These are phyloP conservation scores for Calephelis nemesis DNA, from an alignment of 1,140 invertebrate species.

Conservation along the genomic window DNA sequence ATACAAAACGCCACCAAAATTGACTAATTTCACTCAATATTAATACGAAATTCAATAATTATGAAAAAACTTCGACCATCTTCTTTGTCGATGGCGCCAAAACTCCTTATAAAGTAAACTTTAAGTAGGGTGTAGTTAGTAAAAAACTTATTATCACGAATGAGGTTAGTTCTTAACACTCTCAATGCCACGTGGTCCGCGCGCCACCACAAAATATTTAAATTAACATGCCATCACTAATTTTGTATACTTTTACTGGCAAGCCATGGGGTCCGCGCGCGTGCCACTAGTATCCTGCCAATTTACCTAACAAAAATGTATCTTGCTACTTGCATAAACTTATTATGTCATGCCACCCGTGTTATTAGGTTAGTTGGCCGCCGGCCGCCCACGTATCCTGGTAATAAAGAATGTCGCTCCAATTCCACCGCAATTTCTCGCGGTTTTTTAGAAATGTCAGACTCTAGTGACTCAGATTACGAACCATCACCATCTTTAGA, in stretches of 20 bases:
- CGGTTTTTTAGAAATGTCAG: neutral
- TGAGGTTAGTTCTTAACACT: neutral
- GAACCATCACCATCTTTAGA: neutral
- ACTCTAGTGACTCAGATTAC: slow-evolving; percentile 1
- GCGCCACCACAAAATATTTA: neutral
- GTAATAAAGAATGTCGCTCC: neutral
- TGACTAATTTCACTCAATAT: too few species aligned
- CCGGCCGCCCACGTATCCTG: slow-evolving; percentile 1
- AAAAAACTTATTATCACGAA: too few species aligned
- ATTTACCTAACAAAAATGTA: slow-evolving; percentile 1
- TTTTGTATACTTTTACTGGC: slow-evolving; percentile 13
- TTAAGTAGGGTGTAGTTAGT: too few species aligned
- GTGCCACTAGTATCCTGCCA: neutral
- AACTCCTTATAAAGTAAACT: too few species aligned
- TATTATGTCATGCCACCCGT: slow-evolving; percentile 3
- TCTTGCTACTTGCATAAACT: slow-evolving; percentile 1
- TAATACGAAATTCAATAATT: too few species aligned
- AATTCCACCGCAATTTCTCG: neutral
- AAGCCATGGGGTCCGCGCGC: slow-evolving; percentile 6
- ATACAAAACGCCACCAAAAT: too few species aligned
- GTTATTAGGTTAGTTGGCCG: slow-evolving; percentile 5
- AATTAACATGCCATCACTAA: slow-evolving; percentile 9
- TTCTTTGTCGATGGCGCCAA: too few species aligned
- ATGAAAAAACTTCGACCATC: too few species aligned
- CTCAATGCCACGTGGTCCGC: slow-evolving; percentile 10